Evolutionary conservation across 2,888 invertebrate genomes (phyloP).

Genomic region (Anodontia alba): DNA sequence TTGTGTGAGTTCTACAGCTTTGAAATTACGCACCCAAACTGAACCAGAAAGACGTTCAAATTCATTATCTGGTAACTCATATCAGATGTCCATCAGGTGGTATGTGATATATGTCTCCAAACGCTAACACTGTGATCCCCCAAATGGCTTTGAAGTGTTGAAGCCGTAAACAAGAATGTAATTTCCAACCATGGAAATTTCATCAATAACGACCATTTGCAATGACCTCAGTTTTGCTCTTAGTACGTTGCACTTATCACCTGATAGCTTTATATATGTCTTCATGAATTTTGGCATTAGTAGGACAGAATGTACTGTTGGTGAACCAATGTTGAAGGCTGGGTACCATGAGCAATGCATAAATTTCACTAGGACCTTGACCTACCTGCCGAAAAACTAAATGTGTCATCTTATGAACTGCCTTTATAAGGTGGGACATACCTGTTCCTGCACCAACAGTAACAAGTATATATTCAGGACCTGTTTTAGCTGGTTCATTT

Average conservation of each 20-base stretch:
- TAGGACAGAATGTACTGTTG: constrained; percentile 33
- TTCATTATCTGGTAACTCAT: not conserved
- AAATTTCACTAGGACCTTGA: constrained; percentile 17
- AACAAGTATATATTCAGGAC: constrained; percentile 33
- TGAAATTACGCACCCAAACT: constrained; percentile 11
- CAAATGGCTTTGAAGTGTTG: not conserved
- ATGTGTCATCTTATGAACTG: constrained; percentile 31
- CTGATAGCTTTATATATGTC: constrained; percentile 21
- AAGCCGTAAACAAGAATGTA: constrained; percentile 15
- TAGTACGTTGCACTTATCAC: constrained; percentile 30
- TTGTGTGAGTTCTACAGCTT: not conserved
- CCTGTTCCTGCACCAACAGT: constrained; percentile 52
- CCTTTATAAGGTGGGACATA: constrained; percentile 40
- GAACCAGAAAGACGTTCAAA: constrained; percentile 5
- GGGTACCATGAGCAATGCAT: constrained; percentile 28
- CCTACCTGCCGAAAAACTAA: constrained; percentile 24
- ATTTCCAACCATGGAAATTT: constrained; percentile 39
- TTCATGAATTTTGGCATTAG: constrained; percentile 5
- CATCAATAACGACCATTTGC: constrained; percentile 31
- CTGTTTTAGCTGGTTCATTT: not conserved
- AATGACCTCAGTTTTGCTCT: constrained; percentile 20
- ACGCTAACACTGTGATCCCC: constrained; percentile 9
- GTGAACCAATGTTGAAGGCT: constrained; percentile 32
- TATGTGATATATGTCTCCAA: constrained; percentile 26
- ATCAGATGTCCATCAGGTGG: constrained; percentile 5